Evolutionary conservation across 2,797 vertebrate species (phyloP), one percentile per base, ranked within the genome.

Genomic region (Muraenolepis orangiensis): DNA sequence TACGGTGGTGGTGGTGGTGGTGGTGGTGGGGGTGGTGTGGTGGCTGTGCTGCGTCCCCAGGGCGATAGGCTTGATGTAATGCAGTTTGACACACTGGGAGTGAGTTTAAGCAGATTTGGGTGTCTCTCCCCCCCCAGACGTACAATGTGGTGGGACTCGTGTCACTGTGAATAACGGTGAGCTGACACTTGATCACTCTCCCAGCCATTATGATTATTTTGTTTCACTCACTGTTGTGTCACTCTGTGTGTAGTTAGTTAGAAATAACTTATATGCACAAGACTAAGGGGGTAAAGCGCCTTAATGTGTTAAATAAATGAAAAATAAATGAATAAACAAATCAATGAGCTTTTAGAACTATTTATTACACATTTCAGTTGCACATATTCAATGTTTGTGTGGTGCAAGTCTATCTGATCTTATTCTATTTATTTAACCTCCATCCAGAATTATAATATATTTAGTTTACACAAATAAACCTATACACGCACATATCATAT

Each of bases 81-180:
- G 77, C 84, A 84, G 85, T 88, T 89, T 91, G 93, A 92, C 92
- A 85, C 23, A 76, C 83, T 79, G 73, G 83, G 89, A 89, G 83
- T 77, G 78, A 77, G 84, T 91, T 91, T 92, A 92, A 91, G 89
- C 82, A 90, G 91, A 92, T 93, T 91, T 89, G 86, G 75, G 75
- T 76, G n/a, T n/a, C n/a, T n/a, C n/a, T n/a, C n/a, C n/a, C n/a
- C 76, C 70, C 81, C 87, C 32, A 38, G 89, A 92, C 86, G 91
- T 90, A 74, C 75, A 80, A 85, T 46, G 70, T 87, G 86, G 92
- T 91, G 91, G 88, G 86, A 86, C 85, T 83, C 12, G 79, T 88
- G 91, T 88, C 89, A 83, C 76, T 72, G 72, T 76, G 80, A 87
- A 91, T 90, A 89, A 83, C 78, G 77, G 72, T 88, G 82, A 90